A percentile compares a stretch with the other conserved stretches of the same genome.
Evolutionary conservation across 1,140 invertebrate species (phyloP).

Genomic region (Drosophila bifasciata): DNA sequence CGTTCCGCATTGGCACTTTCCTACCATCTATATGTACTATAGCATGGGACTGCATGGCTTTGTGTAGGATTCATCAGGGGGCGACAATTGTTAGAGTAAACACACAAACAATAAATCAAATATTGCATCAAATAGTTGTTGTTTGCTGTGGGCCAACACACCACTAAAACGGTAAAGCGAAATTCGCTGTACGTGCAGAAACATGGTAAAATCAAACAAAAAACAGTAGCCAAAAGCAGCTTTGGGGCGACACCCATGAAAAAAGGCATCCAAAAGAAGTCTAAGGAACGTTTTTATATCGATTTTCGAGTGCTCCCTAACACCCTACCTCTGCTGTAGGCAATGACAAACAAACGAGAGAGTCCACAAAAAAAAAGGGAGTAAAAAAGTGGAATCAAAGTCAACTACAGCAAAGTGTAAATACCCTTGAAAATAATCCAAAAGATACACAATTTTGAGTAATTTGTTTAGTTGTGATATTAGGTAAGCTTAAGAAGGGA

Average conservation of each 20-base stretch:
- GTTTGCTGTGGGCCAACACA: conserved; percentile 29
- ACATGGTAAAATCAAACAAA: conserved; percentile 6
- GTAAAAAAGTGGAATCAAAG: not conserved
- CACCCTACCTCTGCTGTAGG: conserved; percentile 16
- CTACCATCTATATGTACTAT: not conserved
- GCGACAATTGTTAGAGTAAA: conserved; percentile 58
- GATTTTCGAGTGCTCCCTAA: conserved; percentile 40
- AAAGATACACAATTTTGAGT: not conserved
- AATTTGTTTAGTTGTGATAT: not conserved
- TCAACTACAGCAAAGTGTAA: not conserved
- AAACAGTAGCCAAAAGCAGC: conserved; percentile 33
- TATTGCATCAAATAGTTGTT: conserved; percentile 66
- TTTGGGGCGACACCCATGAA: conserved; percentile 28
- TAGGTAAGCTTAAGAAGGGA: too few relatives aligned
- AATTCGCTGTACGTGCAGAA: conserved; percentile 42
- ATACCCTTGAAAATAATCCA: conserved; percentile 19
- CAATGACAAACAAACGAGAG: conserved; percentile 27
- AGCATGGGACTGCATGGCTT: conserved; percentile 13
- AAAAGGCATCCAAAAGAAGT: conserved; percentile 4
- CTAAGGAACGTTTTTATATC: conserved; percentile 53
- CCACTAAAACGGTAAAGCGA: not conserved
- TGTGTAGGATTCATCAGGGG: conserved; percentile 44
- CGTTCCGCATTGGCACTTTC: too few relatives aligned
- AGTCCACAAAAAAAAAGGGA: not conserved
- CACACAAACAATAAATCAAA: conserved; percentile 75